Percentiles rank a stretch among this genome's conserved stretches.
Conservation (phyloP, 1,140 invertebrate species). For the Hypothenemus hampei region DNA sequence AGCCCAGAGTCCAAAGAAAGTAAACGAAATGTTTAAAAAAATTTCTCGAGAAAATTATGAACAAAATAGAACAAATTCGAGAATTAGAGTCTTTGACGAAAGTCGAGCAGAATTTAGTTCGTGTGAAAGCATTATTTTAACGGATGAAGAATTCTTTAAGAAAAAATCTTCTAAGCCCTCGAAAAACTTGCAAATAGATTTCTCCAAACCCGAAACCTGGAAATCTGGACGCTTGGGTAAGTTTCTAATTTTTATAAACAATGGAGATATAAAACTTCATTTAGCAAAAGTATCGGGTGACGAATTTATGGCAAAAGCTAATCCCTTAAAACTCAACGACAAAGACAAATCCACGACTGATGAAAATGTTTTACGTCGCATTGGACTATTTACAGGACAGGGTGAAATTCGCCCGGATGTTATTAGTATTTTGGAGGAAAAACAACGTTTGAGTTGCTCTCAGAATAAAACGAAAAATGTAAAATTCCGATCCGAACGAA, state of each 20-base stretch:
- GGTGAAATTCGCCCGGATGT: constrained; percentile 23
- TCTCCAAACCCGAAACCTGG: too few relatives aligned
- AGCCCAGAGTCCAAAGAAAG: constrained; percentile 1
- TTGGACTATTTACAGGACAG: constrained; percentile 28
- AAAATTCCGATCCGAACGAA: neutral
- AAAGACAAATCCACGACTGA: constrained; percentile 17
- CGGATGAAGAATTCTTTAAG: constrained; percentile 12
- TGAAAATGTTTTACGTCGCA: constrained; percentile 13
- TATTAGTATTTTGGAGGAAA: constrained; percentile 25
- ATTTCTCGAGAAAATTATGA: constrained; percentile 11
- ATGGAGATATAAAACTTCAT: too few relatives aligned
- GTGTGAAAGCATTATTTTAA: constrained; percentile 8
- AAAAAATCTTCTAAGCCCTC: too few relatives aligned
- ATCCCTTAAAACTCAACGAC: constrained; percentile 23
- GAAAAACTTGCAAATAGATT: too few relatives aligned
- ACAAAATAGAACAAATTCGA: neutral
- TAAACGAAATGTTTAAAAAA: constrained; percentile 19
- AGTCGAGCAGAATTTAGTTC: neutral
- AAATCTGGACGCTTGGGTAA: too few relatives aligned
- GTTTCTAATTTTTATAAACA: too few relatives aligned
- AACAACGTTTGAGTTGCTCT: constrained; percentile 1
- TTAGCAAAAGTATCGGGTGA: too few relatives aligned
- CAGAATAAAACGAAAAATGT: constrained; percentile 21
- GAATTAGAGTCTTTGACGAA: neutral
- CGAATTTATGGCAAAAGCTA: too few relatives aligned